Conservation (phyloP, 2,113 vertebrate species). For the Oenanthe melanoleuca region DNA sequence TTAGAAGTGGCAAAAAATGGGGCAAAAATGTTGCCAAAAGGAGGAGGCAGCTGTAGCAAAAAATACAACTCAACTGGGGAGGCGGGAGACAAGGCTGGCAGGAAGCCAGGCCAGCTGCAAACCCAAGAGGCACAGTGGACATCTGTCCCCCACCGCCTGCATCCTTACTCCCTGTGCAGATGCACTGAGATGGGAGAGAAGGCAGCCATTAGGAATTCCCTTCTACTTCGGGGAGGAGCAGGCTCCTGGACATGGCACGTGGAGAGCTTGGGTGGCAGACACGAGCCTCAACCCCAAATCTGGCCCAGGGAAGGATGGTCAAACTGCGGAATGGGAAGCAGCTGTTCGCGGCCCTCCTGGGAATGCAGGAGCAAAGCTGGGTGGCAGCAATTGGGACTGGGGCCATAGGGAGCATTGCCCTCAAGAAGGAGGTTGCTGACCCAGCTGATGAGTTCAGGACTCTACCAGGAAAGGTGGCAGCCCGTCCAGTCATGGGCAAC, state of each 20-base stretch:
- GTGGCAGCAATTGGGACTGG: neutral
- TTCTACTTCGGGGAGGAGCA: neutral
- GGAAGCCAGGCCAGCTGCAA: constrained; percentile 8
- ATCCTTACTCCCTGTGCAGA: fast-evolving
- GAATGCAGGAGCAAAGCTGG: neutral
- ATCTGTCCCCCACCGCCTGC: neutral
- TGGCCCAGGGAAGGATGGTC: neutral
- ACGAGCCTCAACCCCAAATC: neutral
- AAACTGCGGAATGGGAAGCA: neutral
- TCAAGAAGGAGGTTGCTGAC: neutral
- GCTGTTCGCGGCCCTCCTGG: neutral
- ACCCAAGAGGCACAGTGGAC: neutral
- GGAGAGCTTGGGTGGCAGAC: neutral
- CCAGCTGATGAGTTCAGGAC: neutral
- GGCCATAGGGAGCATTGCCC: fast-evolving
- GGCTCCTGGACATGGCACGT: neutral
- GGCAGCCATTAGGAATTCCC: neutral
- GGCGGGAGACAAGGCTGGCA: neutral
- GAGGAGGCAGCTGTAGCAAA: neutral
- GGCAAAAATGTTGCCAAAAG: neutral
- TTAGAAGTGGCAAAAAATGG: neutral
- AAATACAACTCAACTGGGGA: fast-evolving
- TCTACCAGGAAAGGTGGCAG: neutral
- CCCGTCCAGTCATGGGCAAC: fast-evolving
- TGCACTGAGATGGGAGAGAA: neutral